Percentiles rank a stretch among this genome's conserved stretches.
These are phyloP conservation scores for Homalodisca vitripennis DNA, from an alignment of 1,140 invertebrate genomes.

Conservation along the genomic window DNA sequence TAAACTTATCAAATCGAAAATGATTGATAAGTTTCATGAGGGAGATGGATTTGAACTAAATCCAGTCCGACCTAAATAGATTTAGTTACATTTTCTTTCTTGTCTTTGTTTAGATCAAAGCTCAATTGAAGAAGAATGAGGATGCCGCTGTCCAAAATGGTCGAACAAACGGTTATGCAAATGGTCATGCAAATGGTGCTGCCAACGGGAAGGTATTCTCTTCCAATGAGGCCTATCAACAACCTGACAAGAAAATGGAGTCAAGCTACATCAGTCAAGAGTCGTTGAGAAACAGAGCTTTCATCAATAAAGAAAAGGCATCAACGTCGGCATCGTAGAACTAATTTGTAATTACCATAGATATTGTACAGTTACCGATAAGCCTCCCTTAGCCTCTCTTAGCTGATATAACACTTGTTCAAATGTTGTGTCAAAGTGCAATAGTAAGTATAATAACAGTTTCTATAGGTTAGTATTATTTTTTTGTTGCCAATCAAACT, in stretches of 20 bases:
- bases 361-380: background rate
- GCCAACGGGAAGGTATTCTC: constrained; percentile 20
- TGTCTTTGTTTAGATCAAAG: too few species aligned
- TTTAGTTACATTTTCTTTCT: too few species aligned
- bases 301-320: constrained; percentile 18
- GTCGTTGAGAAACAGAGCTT: constrained; percentile 25
- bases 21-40: too few species aligned
- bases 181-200: constrained; percentile 7
- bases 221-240: constrained; percentile 6
- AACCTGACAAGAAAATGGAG: constrained; percentile 29
- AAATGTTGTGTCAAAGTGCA: too few species aligned
- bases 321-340: background rate
- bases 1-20: too few species aligned
- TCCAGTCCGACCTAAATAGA: too few species aligned
- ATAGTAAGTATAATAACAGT: too few species aligned
- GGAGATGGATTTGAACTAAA: too few species aligned
- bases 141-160: constrained; percentile 3
- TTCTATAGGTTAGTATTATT: too few species aligned
- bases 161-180: background rate
- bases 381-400: constrained; percentile 20
- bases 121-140: background rate
- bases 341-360: background rate
- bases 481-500: too few species aligned
- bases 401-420: too few species aligned
- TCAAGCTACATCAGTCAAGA: constrained; percentile 31